Evolutionary conservation across 2,888 invertebrate species (phyloP).

Genomic region (Pinctada fucata): DNA sequence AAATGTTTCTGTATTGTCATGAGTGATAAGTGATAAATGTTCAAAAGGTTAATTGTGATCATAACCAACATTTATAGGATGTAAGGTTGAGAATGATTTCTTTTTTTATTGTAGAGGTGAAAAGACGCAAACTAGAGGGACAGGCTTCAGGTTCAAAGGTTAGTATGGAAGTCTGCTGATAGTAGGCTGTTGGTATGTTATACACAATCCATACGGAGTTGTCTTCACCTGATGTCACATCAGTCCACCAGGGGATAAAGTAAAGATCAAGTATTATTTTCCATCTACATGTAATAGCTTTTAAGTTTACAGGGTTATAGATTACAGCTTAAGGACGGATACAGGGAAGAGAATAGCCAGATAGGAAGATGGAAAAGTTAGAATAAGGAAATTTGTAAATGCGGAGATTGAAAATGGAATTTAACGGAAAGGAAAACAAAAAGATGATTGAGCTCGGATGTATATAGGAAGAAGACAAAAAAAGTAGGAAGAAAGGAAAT

Average conservation of each 20-base stretch:
- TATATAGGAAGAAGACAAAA: background rate
- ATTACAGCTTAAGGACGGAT: background rate
- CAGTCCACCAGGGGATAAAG: slow-evolving; percentile 16
- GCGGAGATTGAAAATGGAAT: background rate
- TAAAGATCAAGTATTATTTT: slow-evolving; percentile 9
- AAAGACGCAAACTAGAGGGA: slow-evolving; percentile 61
- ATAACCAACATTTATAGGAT: too few relatives aligned
- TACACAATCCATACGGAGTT: slow-evolving; percentile 14
- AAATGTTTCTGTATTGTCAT: too few relatives aligned
- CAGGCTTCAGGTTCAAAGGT: slow-evolving; percentile 66
- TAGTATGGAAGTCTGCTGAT: slow-evolving; percentile 66
- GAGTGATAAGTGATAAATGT: too few relatives aligned
- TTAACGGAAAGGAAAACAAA: background rate
- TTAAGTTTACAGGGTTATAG: slow-evolving; percentile 26
- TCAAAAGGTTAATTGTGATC: too few relatives aligned
- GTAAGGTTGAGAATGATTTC: background rate
- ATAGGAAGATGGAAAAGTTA: background rate
- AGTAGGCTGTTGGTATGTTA: slow-evolving; percentile 30
- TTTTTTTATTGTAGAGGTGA: slow-evolving; percentile 54
- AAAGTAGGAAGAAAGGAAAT: background rate
- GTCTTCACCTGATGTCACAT: slow-evolving; percentile 20
- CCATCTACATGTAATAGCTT: slow-evolving; percentile 1
- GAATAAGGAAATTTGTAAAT: background rate
- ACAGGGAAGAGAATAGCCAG: background rate
- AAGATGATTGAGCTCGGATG: background rate